Evolutionary conservation across 2,888 invertebrate species (phyloP).

Genomic region (Drosophila paranaensis): DNA sequence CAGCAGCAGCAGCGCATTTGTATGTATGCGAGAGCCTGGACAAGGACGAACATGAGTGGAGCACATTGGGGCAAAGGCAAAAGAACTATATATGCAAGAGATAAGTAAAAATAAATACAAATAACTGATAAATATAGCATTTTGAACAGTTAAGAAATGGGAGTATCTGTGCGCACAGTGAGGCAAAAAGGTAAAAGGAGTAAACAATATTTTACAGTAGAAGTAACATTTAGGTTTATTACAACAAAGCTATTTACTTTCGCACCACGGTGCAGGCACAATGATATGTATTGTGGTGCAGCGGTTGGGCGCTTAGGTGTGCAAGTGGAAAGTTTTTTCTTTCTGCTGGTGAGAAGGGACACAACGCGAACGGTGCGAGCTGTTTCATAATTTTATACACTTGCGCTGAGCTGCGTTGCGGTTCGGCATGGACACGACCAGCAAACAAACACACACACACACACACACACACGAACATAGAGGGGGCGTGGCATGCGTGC

Average conservation of each 20-base stretch:
- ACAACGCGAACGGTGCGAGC: conserved; percentile 65
- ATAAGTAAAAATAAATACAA: background rate
- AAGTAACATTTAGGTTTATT: no score
- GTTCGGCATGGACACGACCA: conserved; percentile 70
- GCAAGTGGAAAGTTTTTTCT: conserved; percentile 15
- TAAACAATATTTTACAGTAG: no score
- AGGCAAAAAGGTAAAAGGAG: background rate
- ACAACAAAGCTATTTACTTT: no score
- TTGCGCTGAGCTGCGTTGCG: conserved; percentile 72
- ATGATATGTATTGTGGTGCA: conserved; percentile 17
- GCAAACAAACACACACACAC: conserved; percentile 41
- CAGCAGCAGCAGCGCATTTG: conserved; percentile 38
- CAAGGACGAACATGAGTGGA: conserved; percentile 50
- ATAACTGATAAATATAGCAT: background rate
- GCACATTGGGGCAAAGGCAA: conserved; percentile 34
- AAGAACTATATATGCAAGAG: background rate
- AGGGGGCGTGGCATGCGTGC: conserved; percentile 24
- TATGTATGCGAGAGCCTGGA: conserved; percentile 19
- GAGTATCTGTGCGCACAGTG: background rate
- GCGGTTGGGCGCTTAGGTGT: conserved; percentile 5
- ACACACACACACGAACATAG: conserved; percentile 8
- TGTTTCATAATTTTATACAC: conserved; percentile 82
- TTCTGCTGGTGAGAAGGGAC: conserved; percentile 26
- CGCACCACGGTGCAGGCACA: conserved; percentile 28
- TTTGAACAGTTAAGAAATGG: background rate